phyloP scores from a whole-genome alignment of 2,797 vertebrate genomes.

The Yasuhikotakia modesta region DNA sequence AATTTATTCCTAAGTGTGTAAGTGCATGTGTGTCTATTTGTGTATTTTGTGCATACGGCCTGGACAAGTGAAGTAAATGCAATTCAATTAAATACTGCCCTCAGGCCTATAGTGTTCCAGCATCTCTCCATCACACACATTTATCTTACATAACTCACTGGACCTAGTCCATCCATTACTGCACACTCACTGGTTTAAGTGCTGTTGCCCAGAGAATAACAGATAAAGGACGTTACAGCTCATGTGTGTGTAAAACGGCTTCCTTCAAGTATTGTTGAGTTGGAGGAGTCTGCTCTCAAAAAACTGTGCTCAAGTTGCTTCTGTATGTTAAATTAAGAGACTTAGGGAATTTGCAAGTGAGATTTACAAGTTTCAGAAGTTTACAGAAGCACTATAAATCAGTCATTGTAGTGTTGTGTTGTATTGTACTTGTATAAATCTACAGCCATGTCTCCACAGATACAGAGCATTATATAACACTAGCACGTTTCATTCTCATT shows the following conservation, averaged over 20 bases:
- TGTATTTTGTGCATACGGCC: conserved; percentile 50
- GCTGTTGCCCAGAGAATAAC: conserved; percentile 45
- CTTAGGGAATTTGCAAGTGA: too few species aligned
- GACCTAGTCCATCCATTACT: conserved; percentile 65
- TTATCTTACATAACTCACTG: conserved; percentile 67
- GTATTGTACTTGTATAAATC: too few species aligned
- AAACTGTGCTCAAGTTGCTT: too few species aligned
- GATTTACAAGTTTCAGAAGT: too few species aligned
- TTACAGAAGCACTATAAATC: too few species aligned
- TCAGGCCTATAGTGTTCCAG: conserved; percentile 68
- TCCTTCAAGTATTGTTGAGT: conserved; percentile 32
- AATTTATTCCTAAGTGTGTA: conserved; percentile 40
- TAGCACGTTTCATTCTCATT: too few species aligned
- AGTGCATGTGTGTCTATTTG: conserved; percentile 18
- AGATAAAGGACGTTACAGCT: conserved; percentile 39
- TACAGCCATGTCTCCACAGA: neutral
- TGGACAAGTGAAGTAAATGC: conserved; percentile 70
- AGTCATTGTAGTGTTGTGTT: too few species aligned
- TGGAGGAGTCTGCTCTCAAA: conserved; percentile 16
- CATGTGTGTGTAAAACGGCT: conserved; percentile 42
- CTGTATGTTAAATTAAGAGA: too few species aligned
- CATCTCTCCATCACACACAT: conserved; percentile 51
- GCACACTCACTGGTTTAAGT: conserved; percentile 54
- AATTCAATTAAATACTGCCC: conserved; percentile 72
- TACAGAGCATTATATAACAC: neutral